phyloP scores from a whole-genome alignment of 2,797 vertebrate genomes.

The Sibirionetta formosa region DNA sequence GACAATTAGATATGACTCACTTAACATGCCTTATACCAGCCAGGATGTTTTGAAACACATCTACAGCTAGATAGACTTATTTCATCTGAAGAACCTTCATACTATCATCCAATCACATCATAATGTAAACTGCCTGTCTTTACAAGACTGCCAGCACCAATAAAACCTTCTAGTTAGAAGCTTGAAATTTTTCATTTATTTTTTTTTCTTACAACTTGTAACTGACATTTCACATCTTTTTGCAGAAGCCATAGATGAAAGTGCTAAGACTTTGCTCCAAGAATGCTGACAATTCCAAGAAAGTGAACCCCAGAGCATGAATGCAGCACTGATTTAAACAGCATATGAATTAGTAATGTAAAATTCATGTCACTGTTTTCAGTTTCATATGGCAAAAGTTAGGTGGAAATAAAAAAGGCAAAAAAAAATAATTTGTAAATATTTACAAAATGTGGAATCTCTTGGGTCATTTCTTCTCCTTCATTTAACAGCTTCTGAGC shows the following conservation, averaged over 20 bases:
- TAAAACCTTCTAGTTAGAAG: conserved; percentile 38
- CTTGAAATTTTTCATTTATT: conserved; percentile 23
- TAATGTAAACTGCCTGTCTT: not conserved
- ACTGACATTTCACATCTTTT: conserved; percentile 59
- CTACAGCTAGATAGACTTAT: not conserved
- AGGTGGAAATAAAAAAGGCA: conserved; percentile 18
- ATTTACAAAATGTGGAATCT: conserved; percentile 10
- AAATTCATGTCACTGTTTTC: conserved; percentile 24
- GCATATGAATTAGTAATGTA: conserved; percentile 41
- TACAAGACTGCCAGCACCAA: conserved; percentile 38
- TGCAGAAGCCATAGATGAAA: conserved; percentile 74
- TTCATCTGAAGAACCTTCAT: not conserved
- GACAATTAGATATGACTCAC: conserved; percentile 10
- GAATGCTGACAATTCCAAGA: conserved; percentile 64
- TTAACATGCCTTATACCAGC: not conserved
- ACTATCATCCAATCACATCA: not conserved
- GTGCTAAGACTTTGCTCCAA: conserved; percentile 65
- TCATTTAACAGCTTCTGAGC: not conserved
- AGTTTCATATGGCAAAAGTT: conserved; percentile 3
- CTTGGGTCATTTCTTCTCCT: not conserved
- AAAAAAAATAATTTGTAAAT: not conserved
- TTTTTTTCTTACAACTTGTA: conserved; percentile 60
- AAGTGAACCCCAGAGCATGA: conserved; percentile 39
- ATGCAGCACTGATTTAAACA: conserved; percentile 25
- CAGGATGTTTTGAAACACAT: not conserved